Evolutionary conservation across 2,888 invertebrate genomes (phyloP).

Genomic region (Drosophila antonietae): DNA sequence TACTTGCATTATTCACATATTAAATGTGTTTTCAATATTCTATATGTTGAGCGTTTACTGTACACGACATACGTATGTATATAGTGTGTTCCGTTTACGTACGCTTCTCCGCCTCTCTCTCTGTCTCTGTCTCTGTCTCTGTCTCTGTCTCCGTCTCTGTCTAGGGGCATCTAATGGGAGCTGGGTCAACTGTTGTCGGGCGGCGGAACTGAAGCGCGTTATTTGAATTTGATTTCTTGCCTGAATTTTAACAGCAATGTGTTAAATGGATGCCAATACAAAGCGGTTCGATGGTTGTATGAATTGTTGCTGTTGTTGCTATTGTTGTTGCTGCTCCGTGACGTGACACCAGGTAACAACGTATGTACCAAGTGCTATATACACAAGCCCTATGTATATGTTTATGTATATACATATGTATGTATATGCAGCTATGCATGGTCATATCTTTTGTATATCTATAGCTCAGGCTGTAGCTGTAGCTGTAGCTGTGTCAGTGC

Average conservation of each 20-base stretch:
- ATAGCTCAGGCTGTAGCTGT: slow-evolving; percentile 23
- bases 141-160: background rate
- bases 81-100: slow-evolving; percentile 1
- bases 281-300: slow-evolving; percentile 43
- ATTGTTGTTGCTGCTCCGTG: slow-evolving; percentile 35
- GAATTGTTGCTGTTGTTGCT: slow-evolving; percentile 15
- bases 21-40: too few species aligned
- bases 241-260: slow-evolving; percentile 80
- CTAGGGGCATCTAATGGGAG: slow-evolving; percentile 15
- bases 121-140: background rate
- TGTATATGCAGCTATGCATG: slow-evolving; percentile 23
- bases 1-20: background rate
- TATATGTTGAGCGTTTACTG: background rate
- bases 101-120: background rate
- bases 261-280: slow-evolving; percentile 80
- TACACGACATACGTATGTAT: background rate
- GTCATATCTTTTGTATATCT: slow-evolving; percentile 47
- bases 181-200: slow-evolving; percentile 13
- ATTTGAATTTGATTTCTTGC: slow-evolving; percentile 79
- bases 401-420: slow-evolving; percentile 13
- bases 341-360: slow-evolving; percentile 64
- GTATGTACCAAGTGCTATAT: slow-evolving; percentile 63
- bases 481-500: slow-evolving; percentile 30
- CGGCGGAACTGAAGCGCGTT: slow-evolving; percentile 70
- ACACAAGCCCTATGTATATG: slow-evolving; percentile 17